A percentile compares a stretch with the other conserved stretches of the same genome.
Evolutionary conservation across 2,113 vertebrate genomes (phyloP).

Genomic region (Gambusia affinis): DNA sequence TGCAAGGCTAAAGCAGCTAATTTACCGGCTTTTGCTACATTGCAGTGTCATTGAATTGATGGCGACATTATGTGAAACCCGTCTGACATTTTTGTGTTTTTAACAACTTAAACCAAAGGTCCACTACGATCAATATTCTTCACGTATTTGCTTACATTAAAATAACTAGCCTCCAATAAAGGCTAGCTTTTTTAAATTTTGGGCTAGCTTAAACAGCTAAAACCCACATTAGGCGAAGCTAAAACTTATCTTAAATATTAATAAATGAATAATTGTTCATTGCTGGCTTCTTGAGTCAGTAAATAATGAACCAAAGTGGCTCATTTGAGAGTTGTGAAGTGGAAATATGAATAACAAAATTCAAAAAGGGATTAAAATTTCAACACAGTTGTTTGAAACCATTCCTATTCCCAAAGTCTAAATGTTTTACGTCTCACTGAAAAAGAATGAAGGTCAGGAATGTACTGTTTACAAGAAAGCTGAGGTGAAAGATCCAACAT

Average conservation of each 20-base stretch:
- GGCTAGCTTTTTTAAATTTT: background rate
- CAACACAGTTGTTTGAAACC: background rate
- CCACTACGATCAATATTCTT: no score
- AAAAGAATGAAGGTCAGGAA: background rate
- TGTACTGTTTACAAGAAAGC: constrained; percentile 16
- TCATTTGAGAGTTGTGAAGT: background rate
- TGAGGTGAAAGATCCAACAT: background rate
- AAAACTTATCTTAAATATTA: background rate
- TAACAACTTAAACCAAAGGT: no score
- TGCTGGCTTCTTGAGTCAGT: background rate
- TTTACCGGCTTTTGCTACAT: background rate
- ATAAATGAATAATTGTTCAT: background rate
- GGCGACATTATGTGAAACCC: background rate
- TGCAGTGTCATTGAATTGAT: background rate
- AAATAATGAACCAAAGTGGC: background rate
- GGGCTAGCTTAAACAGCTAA: background rate
- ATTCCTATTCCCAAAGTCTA: background rate
- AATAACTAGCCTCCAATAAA: background rate
- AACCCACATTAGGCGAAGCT: background rate
- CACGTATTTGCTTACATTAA: no score
- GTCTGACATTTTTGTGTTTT: no score
- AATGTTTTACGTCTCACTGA: constrained; percentile 1
- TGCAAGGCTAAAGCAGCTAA: no score
- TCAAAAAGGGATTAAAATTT: background rate
- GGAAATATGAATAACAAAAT: background rate